Base-by-base conservation (phyloP, 2,888 invertebrate species). In the Augiades crinisus region DNA sequence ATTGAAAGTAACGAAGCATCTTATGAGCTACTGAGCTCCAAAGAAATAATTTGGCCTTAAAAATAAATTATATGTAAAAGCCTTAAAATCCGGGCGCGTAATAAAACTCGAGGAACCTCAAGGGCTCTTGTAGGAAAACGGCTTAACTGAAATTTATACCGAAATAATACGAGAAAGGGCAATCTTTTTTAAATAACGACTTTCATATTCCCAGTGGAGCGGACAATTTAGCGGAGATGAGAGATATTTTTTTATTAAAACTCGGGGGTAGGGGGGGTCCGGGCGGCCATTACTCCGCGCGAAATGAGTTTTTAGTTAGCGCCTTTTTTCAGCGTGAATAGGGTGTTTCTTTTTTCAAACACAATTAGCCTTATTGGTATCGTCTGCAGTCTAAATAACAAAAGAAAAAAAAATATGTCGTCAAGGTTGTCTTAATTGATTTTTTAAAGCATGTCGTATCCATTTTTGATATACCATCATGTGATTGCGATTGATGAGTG, bases 121-220 rank as follows among this genome's bases (percentile, higher is more conserved):
- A 76, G 74, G 79, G 69, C 64, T 62, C 70, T 70, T 64, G 61
- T 64, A 63, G 64, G 67, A 65, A 72, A 67, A 67, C 65, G 69
- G 78, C 78, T 86, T 81, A 77, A 80, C 72, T 80, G 69, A 81
- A 84, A 87, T 88, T 88, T 88, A 89, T 84, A 81, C 82, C 72
- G 76, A 87, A 88, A 89, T 88, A 89, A 87, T 87, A 83, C 75
- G 78, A 67, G 70, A 73, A 77, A 75, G 72, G 71, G 84, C 82
- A 77, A 81, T 81, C 81, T 82, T 86, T n/a, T 85, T 87, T 83
- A 86, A 88, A 87, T 88, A 88, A 88, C 81, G 87, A 78, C 86
- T 81, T 84, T 89, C 86, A 89, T 89, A 87, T 88, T 86, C 86
- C 78, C 74, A 77, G 82, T 72, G 72, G 70, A 68, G 72, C 69